These are phyloP conservation scores for Epinotia bilunana DNA, from an alignment of 2,888 invertebrate genomes.

Conservation along the genomic window DNA sequence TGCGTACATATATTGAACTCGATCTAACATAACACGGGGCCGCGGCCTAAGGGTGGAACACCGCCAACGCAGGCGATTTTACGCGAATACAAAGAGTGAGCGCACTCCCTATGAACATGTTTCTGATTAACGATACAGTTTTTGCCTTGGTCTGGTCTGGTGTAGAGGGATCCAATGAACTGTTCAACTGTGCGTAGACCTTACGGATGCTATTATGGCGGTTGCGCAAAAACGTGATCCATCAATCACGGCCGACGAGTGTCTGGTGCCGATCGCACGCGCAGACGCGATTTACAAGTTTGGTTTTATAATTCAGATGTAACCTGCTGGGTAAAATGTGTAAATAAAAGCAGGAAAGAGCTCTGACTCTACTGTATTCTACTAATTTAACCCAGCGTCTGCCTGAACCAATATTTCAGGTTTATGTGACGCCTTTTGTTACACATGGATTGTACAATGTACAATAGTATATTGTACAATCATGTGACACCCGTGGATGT, in stretches of 20 bases:
- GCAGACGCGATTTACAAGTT: not conserved
- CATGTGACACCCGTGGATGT: too few species aligned
- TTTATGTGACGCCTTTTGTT: too few species aligned
- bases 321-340: not conserved
- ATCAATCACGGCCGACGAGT: constrained; percentile 31
- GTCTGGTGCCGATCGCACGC: constrained; percentile 13
- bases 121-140: not conserved
- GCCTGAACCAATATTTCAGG: not conserved
- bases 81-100: not conserved
- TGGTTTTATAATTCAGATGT: not conserved
- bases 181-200: not conserved
- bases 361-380: too few species aligned
- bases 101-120: constrained; percentile 7
- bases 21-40: too few species aligned
- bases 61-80: too few species aligned
- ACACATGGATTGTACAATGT: too few species aligned
- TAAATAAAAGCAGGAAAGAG: too few species aligned
- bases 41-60: too few species aligned
- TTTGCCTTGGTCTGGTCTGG: not conserved
- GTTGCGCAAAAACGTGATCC: constrained; percentile 26
- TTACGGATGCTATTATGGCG: constrained; percentile 11
- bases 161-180: constrained; percentile 2
- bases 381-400: not conserved
- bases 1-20: too few species aligned
- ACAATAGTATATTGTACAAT: too few species aligned